These are phyloP conservation scores for Denticeps clupeoides DNA, from an alignment of 2,797 vertebrate genomes.

Conservation along the genomic window DNA sequence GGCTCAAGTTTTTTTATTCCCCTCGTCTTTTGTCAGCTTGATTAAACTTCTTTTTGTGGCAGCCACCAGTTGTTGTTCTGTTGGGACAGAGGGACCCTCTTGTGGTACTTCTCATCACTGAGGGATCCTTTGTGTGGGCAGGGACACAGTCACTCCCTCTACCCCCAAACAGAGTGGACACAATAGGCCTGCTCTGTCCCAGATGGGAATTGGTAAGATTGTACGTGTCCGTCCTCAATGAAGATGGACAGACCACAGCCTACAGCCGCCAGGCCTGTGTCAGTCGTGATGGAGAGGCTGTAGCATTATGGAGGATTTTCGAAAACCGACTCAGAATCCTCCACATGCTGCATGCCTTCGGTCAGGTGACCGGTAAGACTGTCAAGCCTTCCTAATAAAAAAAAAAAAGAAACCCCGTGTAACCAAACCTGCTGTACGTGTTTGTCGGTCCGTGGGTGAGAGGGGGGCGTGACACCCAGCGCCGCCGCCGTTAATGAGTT, in stretches of 20 bases:
- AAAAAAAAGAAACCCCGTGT: no score
- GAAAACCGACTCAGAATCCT: neutral
- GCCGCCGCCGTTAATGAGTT: constrained; percentile 9
- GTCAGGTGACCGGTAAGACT: no score
- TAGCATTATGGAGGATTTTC: neutral
- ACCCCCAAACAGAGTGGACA: constrained; percentile 35
- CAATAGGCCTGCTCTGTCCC: constrained; percentile 47
- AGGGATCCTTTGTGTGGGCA: constrained; percentile 53
- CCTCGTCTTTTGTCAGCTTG: constrained; percentile 1
- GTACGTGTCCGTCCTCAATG: constrained; percentile 42
- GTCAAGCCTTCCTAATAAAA: no score
- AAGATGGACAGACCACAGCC: constrained; percentile 37
- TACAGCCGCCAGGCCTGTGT: constrained; percentile 38
- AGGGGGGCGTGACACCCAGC: neutral
- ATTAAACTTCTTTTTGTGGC: constrained; percentile 2
- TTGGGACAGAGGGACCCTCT: constrained; percentile 43
- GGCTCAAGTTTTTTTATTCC: constrained; percentile 35
- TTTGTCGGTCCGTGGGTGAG: no score
- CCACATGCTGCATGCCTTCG: neutral
- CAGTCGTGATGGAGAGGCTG: constrained; percentile 10
- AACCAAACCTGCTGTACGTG: no score
- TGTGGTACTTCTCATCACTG: constrained; percentile 35
- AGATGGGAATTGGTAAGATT: constrained; percentile 51
- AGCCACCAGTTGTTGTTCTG: constrained; percentile 43
- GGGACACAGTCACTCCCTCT: constrained; percentile 37